Percentiles rank a stretch among this genome's conserved stretches.
Evolutionary conservation across 2,797 vertebrate genomes (phyloP).

Genomic region (Hirundo rustica): DNA sequence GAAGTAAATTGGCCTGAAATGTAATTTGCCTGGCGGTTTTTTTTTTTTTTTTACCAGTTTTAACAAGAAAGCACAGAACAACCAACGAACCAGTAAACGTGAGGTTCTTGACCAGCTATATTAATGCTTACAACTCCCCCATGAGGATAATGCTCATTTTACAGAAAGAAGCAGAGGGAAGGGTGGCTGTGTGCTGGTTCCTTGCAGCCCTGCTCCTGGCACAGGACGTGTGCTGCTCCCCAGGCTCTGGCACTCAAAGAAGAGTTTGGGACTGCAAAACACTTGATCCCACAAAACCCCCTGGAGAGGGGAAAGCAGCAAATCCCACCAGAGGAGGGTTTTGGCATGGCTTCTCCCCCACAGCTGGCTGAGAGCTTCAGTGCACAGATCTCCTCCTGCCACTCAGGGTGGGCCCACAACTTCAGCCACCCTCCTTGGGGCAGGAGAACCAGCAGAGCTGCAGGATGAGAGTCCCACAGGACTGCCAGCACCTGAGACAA

Average conservation of each 20-base stretch:
- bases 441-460: background rate
- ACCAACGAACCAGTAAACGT: background rate
- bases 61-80: background rate
- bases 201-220: background rate
- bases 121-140: slow-evolving; percentile 2
- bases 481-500: background rate
- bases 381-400: background rate
- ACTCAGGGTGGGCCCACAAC: background rate
- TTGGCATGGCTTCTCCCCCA: background rate
- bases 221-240: background rate
- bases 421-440: background rate
- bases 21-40: background rate
- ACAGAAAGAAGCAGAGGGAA: background rate
- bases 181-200: background rate
- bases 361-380: background rate
- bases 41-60: background rate
- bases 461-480: rapidly evolving
- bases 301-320: background rate
- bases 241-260: background rate
- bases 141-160: slow-evolving; percentile 11
- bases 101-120: background rate
- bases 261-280: background rate
- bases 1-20: background rate
- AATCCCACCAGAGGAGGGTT: background rate
- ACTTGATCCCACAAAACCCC: background rate